Evolutionary conservation across 92 coral and sea anemone species (phyloP).

Genomic region (Parazoanthus darwini): DNA sequence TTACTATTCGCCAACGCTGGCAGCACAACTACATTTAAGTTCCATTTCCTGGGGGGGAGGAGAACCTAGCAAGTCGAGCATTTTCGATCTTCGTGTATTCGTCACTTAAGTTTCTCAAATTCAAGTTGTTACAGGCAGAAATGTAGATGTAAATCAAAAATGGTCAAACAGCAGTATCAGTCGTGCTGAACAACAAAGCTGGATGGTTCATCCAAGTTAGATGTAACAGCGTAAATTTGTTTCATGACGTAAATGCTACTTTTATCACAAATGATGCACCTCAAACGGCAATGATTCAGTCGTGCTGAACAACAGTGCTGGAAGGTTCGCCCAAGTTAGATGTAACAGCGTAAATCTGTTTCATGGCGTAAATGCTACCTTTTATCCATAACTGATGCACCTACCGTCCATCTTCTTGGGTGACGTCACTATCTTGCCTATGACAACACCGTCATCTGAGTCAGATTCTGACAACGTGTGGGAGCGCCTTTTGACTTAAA

Average conservation of each 20-base stretch:
- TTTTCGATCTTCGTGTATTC: no score
- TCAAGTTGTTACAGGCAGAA: no score
- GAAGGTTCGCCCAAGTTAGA: not conserved
- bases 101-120: not conserved
- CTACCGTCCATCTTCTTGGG: slow-evolving; percentile 24
- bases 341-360: not conserved
- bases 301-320: not conserved
- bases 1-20: no score
- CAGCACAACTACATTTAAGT: no score
- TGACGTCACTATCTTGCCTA: slow-evolving; percentile 57
- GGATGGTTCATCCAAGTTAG: not conserved
- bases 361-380: not conserved
- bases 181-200: not conserved
- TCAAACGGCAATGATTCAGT: not conserved
- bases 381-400: not conserved
- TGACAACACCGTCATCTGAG: slow-evolving; percentile 77
- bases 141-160: no score
- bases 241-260: not conserved
- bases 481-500: slow-evolving; percentile 12
- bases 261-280: no score
- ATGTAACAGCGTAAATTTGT: not conserved
- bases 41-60: no score
- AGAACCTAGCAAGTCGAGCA: no score
- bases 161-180: not conserved
- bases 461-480: slow-evolving; percentile 61